Base-by-base conservation (phyloP, 2,888 invertebrate genomes). In the Masnerella sp. region DNA sequence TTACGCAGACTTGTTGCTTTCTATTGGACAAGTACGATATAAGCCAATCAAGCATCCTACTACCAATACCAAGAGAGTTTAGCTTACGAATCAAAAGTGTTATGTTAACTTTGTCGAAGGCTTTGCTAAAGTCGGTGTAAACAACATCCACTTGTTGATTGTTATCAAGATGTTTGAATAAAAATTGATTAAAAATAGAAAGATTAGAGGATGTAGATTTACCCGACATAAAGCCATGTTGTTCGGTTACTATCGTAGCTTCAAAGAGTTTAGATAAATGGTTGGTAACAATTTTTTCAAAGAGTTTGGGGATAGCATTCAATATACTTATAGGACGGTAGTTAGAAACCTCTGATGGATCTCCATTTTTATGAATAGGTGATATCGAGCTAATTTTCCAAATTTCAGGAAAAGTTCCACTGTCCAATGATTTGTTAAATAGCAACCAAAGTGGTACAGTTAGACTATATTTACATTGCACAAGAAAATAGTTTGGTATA, bases 221-320 rank as follows among this genome's bases (percentile, higher is more conserved):
- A 14, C 58, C 58, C 2, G 1, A n/a, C 2, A 9, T 9, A 32
- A 58, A 58, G 18, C 58, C 58, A 18, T 58, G 58, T 18, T 58
- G 58, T 15, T 58, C 58, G 0, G 43, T 28, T 1, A 43, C 25
- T n/a, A 42, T 5, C 8, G 20, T 42, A 1, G 42, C 8, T 2
- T 42, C 42, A 8, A 20, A n/a, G 9, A 22, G 42, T 42, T 20
- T 12, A 9, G 20, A 22, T 20, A n/a, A n/a, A n/a, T 20, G 7
- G 20, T 3, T 0, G 5, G 42, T 42, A 9, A 42, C 20, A 5
- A 42, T 5, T 15, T 42, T 42, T 9, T 42, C 42, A n/a, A 42
- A 42, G 8, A 42, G 5, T 11, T 42, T 42, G 0, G 42, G 42
- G 42, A 42, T 42, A n/a, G 42, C 2, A 11, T 42, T 42, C 1